Conservation (phyloP, 2,113 vertebrate genomes). For the Psilopsiagon aymara region DNA sequence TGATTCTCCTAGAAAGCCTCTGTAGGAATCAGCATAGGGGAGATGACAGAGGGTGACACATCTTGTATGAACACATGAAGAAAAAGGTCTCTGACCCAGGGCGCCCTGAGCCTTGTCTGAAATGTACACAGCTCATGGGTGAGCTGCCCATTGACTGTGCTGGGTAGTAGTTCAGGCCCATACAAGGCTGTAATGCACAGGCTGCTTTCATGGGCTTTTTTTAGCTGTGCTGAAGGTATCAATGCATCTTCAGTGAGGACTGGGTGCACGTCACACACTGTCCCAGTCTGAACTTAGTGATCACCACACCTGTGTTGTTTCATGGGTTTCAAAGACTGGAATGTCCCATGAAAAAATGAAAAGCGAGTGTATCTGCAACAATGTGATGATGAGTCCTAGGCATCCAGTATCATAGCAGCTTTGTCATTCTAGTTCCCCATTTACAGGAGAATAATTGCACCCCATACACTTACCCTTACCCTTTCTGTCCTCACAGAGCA, state of each 20-base stretch:
- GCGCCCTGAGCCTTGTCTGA: neutral
- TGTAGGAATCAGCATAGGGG: neutral
- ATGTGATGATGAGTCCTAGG: neutral
- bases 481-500: neutral
- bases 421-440: neutral
- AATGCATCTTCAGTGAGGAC: neutral
- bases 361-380: neutral
- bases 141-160: neutral
- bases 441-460: neutral
- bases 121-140: neutral
- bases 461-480: neutral
- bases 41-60: neutral
- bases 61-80: neutral
- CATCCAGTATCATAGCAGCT: neutral
- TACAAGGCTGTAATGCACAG: neutral
- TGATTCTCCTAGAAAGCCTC: neutral
- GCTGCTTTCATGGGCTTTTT: neutral
- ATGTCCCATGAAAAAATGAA: neutral
- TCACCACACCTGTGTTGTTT: neutral
- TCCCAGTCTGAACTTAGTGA: neutral
- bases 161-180: neutral
- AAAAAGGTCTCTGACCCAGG: neutral
- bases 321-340: neutral
- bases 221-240: neutral
- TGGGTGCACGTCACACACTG: neutral